These are phyloP conservation scores for Linyphia triangularis DNA, from an alignment of 2,888 invertebrate species.

Conservation along the genomic window DNA sequence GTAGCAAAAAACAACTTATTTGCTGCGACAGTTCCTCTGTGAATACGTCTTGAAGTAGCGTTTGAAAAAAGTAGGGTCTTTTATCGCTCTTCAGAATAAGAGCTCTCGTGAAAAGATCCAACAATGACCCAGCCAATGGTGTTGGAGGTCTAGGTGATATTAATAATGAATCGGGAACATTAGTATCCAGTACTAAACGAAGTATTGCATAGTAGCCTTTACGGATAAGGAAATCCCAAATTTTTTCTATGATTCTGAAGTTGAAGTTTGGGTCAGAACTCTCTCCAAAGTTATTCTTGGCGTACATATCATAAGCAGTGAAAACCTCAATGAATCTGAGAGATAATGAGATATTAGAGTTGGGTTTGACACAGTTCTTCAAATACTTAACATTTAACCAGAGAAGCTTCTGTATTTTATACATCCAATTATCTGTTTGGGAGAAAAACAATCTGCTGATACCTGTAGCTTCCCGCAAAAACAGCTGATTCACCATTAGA, in stretches of 20 bases:
- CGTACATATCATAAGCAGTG: slow-evolving; percentile 50
- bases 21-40: slow-evolving; percentile 85
- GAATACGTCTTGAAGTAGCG: slow-evolving; percentile 82
- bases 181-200: slow-evolving; percentile 85
- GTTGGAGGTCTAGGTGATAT: slow-evolving; percentile 86
- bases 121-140: slow-evolving; percentile 86
- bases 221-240: slow-evolving; percentile 77
- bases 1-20: slow-evolving; percentile 86
- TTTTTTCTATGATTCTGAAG: slow-evolving; percentile 70
- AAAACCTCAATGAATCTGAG: slow-evolving; percentile 76
- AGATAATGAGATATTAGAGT: slow-evolving; percentile 60
- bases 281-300: neutral
- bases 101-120: slow-evolving; percentile 89
- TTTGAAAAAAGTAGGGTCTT: slow-evolving; percentile 59
- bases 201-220: slow-evolving; percentile 86
- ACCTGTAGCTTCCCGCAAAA: slow-evolving; percentile 49
- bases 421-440: slow-evolving; percentile 42
- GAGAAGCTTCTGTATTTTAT: slow-evolving; percentile 66
- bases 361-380: slow-evolving; percentile 62
- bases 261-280: neutral
- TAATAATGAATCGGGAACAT: slow-evolving; percentile 85
- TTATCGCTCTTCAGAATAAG: slow-evolving; percentile 80
- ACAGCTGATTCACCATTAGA: slow-evolving; percentile 79
- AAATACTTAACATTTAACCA: slow-evolving; percentile 57
- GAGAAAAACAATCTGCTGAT: slow-evolving; percentile 21